Evolutionary conservation across 2,888 invertebrate genomes (phyloP), one percentile per base, ranked within the genome.

Genomic region (Anthoptus insignis): DNA sequence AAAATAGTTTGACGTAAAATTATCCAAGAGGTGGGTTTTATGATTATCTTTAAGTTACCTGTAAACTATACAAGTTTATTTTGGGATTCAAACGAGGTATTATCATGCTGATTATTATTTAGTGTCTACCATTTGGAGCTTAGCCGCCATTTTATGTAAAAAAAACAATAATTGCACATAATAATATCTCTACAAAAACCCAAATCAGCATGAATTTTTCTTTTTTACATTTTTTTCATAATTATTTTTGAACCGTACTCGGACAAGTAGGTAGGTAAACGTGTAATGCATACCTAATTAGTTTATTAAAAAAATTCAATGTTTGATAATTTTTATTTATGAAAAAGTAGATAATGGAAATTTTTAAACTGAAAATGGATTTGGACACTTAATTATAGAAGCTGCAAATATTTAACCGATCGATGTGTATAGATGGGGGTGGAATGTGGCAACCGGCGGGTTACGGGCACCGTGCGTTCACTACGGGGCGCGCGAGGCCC

Each of bases 401-500:
- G n/a, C n/a, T n/a, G n/a, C n/a, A n/a, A n/a, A n/a, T n/a, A n/a
- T n/a, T n/a, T n/a, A n/a, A n/a, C n/a, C n/a, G n/a, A n/a, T n/a
- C 5, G 45, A 42, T 34, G 34, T 2, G 13, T n/a, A 42, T 54
- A 89, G 90, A 89, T 50, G 92, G 91, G 0, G 93, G 92, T 0
- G 91, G 92, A 0, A 71, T 87, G 0, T 91, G 93, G 91, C 89
- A 89, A 75, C 86, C 88, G 19, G 78, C 88, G 0, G 84, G 90
- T 22, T 92, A 91, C 72, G 91, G 91, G 0, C 88, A 87, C 65
- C 84, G 93, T 8, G 93, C 93, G 5, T 92, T 91, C 74, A 93
- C 93, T 0, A 93, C 93, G 42, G 93, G 93, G 0, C 81, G 93
- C 29, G 81, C 92, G 22, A 73, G 91, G 0, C 85, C 88, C 2